A percentile compares a stretch with the other conserved stretches of the same genome.
These are phyloP conservation scores for Orchestia grillus DNA, from an alignment of 1,140 invertebrate genomes.

Conservation along the genomic window DNA sequence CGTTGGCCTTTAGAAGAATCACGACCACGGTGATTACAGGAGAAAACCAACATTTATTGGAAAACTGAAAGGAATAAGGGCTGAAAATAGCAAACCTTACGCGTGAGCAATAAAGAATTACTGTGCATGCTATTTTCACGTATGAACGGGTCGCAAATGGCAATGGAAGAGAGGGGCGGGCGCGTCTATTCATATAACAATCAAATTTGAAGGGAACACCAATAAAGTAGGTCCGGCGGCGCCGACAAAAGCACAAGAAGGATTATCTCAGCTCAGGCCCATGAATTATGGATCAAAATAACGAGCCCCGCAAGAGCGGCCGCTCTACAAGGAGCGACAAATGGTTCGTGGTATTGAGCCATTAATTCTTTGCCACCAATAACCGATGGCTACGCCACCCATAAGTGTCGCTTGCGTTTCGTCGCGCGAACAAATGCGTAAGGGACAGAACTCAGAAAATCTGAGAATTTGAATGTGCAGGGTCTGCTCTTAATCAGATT, in stretches of 20 bases:
- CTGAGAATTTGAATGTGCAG: neutral
- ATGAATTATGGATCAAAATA: slow-evolving; percentile 46
- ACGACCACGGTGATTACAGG: neutral
- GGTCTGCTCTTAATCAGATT: neutral
- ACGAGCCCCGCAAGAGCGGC: neutral
- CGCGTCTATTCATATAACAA: slow-evolving; percentile 2
- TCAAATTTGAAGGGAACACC: slow-evolving; percentile 22
- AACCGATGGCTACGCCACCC: neutral
- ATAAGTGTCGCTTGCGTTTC: neutral
- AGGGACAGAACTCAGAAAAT: neutral
- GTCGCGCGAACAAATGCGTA: neutral
- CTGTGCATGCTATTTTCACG: neutral
- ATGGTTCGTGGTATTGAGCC: slow-evolving; percentile 29
- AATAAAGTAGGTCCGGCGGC: neutral
- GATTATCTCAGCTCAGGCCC: slow-evolving; percentile 14
- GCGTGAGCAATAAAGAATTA: neutral
- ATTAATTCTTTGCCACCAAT: slow-evolving; percentile 24
- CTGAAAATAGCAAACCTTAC: neutral
- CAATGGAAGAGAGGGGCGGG: neutral
- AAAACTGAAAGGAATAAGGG: neutral
- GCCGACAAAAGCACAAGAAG: slow-evolving; percentile 44
- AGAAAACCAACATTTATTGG: neutral
- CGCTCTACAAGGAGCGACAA: slow-evolving; percentile 7
- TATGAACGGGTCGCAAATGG: neutral
- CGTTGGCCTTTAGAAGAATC: neutral